These are phyloP conservation scores for Noctua pronuba DNA, from an alignment of 2,888 invertebrate species.

Conservation along the genomic window DNA sequence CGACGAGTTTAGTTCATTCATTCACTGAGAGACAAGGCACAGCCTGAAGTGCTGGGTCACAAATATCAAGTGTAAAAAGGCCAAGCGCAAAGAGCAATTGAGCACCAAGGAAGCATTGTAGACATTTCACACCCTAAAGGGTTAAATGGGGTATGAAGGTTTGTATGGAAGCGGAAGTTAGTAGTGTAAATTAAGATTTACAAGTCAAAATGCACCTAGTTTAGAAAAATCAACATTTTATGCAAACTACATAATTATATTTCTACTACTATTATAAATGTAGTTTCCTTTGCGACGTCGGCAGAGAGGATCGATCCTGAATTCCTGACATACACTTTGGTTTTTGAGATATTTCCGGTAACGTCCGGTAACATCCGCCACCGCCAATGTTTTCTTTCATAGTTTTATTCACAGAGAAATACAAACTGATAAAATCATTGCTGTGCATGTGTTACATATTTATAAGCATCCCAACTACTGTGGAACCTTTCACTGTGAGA, in stretches of 20 bases:
- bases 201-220: no score
- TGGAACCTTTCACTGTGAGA: no score
- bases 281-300: neutral
- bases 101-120: neutral
- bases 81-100: neutral
- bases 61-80: neutral
- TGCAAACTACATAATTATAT: neutral
- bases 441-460: no score
- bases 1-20: neutral
- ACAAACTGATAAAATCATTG: neutral
- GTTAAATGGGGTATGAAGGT: neutral
- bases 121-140: neutral
- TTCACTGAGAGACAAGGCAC: no score
- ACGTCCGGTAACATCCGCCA: neutral
- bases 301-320: neutral
- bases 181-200: neutral
- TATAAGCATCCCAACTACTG: no score
- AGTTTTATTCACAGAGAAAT: neutral
- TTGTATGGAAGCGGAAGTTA: no score
- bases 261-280: neutral
- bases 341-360: neutral
- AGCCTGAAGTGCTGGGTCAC: no score
- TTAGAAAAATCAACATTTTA: neutral
- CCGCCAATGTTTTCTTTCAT: neutral
- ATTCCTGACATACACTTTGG: no score